Percentiles rank a stretch among this genome's conserved stretches.
phyloP scores from a whole-genome alignment of 2,888 invertebrate genomes.

The Xestia rhomboidea region DNA sequence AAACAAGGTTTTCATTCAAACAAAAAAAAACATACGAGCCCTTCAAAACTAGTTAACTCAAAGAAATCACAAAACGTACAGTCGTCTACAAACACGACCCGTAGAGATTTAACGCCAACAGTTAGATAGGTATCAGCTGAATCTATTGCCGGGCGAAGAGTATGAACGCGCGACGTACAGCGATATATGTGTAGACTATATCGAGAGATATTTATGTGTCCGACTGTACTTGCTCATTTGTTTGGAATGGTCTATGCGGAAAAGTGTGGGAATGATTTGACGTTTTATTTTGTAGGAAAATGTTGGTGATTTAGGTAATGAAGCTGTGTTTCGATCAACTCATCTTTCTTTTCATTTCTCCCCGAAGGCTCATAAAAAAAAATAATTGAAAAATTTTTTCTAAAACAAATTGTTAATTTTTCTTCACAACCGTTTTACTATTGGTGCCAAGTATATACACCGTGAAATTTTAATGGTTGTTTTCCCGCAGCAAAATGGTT shows the following conservation, averaged over 20 bases:
- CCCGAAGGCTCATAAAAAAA: too few species aligned
- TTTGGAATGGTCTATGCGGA: constrained; percentile 47
- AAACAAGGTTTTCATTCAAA: constrained; percentile 10
- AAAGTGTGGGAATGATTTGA: constrained; percentile 51
- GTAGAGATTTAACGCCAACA: constrained; percentile 79
- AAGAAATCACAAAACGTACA: constrained; percentile 69
- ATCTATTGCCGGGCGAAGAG: constrained; percentile 79
- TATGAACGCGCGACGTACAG: constrained; percentile 74
- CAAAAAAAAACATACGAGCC: not conserved
- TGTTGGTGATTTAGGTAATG: too few species aligned
- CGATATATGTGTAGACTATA: constrained; percentile 72
- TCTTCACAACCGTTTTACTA: too few species aligned
- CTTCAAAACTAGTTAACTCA: constrained; percentile 49
- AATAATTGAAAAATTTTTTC: too few species aligned
- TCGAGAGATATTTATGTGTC: constrained; percentile 70
- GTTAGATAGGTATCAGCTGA: constrained; percentile 80
- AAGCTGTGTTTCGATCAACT: too few species aligned
- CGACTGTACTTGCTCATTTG: constrained; percentile 68
- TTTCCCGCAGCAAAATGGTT: too few species aligned
- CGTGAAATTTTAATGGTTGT: too few species aligned
- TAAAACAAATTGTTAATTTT: too few species aligned
- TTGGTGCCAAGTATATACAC: too few species aligned
- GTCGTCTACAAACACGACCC: constrained; percentile 73
- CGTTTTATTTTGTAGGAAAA: not conserved
- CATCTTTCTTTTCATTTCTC: too few species aligned